Percentiles rank a stretch among this genome's conserved stretches.
phyloP scores from a whole-genome alignment of 2,113 vertebrate species.

The Macaca fascicularis region DNA sequence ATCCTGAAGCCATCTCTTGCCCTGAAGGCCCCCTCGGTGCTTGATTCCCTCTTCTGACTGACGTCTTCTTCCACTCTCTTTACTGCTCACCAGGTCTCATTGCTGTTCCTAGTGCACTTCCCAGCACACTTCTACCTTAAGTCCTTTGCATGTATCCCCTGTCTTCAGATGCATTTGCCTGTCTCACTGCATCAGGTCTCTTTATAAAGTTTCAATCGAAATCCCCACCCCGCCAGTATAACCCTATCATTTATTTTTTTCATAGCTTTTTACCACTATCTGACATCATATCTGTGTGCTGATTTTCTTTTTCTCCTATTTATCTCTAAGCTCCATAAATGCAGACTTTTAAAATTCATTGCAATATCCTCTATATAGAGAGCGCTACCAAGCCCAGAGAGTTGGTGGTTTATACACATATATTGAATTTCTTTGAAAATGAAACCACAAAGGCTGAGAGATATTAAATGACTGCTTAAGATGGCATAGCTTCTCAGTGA shows the following conservation, averaged over 20 bases:
- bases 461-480: background rate
- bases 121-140: background rate
- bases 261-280: background rate
- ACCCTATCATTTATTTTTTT: background rate
- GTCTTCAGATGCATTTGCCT: background rate
- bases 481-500: background rate
- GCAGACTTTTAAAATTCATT: background rate
- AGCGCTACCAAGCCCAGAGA: background rate
- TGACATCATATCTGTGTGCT: background rate
- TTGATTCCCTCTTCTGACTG: background rate
- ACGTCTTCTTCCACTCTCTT: background rate
- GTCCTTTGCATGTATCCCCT: background rate
- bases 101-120: background rate
- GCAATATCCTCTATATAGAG: background rate
- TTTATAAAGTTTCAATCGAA: background rate
- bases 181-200: too few species aligned
- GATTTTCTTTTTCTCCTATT: background rate
- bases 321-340: background rate
- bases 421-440: background rate
- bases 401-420: background rate
- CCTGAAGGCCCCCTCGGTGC: background rate
- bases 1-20: background rate
- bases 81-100: background rate
- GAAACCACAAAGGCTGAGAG: background rate
- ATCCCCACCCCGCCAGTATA: background rate